Evolutionary conservation across 2,888 invertebrate genomes (phyloP), one percentile per base, ranked within the genome.

Genomic region (Apamea crenata): DNA sequence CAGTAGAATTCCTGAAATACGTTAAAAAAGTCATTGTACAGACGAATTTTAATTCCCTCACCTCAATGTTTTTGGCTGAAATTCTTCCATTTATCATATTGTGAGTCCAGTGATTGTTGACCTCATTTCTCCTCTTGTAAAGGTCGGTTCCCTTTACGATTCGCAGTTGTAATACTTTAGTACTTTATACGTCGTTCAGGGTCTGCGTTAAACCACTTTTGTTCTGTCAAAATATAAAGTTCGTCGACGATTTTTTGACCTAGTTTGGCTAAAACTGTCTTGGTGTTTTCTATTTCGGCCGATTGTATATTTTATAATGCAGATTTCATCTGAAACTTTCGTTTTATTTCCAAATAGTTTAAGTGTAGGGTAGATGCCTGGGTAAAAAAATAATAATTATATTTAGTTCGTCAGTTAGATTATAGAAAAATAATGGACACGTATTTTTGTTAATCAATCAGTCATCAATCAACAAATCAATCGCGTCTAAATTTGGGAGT

Each of bases 71-170:
- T 85, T 80, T 77, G 78, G 56, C 1, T 44, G 67, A 50, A 73
- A 67, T 73, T 80, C 77, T 65, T 78, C 66, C 63, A 81, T 85
- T 88, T 87, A 82, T 87, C 77, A 80, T 85, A 84, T 77, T 78
- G 80, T 72, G 56, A 69, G 77, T 77, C 82, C 73, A 77, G 73
- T 76, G 77, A 78, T 82, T 83, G 78, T 86, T 88, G 80, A 88
- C 87, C 84, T 74, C 63, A 66, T 80, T 87, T 80, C 47, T 73
- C 25, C 72, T 68, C 50, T 76, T 77, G n/a, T 21, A 83, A 83
- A 78, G 56, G 84, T 77, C 63, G 73, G 77, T 56, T 79, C n/a
- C 65, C 61, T 88, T 88, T 84, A 76, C 66, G 69, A 77, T 72
- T 76, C 71, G 59, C 65, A 65, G 76, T 78, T 78, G 70, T 86